A percentile compares a stretch with the other conserved stretches of the same genome.
These are phyloP conservation scores for Clistopyga incitator DNA, from an alignment of 2,888 invertebrate species.

Conservation along the genomic window DNA sequence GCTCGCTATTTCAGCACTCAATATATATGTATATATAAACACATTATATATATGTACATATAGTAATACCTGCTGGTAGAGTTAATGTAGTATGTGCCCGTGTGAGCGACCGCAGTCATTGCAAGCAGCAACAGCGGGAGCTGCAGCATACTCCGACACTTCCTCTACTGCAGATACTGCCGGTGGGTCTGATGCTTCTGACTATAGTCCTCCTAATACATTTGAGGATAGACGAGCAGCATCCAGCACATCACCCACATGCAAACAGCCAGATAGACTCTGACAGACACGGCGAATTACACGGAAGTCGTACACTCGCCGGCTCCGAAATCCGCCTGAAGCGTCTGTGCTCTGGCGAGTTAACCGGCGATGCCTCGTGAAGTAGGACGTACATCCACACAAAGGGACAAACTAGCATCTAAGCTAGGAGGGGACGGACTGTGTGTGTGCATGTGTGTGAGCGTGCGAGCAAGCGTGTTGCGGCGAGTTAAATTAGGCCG, in stretches of 20 bases:
- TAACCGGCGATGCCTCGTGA: conserved; percentile 36
- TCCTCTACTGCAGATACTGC: not conserved
- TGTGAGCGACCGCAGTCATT: conserved; percentile 31
- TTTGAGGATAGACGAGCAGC: conserved; percentile 55
- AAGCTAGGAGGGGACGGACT: conserved; percentile 21
- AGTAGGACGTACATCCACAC: conserved; percentile 38
- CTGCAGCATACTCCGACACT: conserved; percentile 16
- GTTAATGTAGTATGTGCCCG: conserved; percentile 21
- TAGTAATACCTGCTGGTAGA: conserved; percentile 1
- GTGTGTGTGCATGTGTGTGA: conserved; percentile 28
- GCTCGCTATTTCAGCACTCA: not conserved
- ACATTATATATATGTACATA: not conserved
- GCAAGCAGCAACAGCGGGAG: conserved; percentile 32
- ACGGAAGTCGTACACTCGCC: conserved; percentile 60
- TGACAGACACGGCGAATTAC: conserved; percentile 52
- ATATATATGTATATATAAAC: too few species aligned
- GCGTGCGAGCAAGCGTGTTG: conserved; percentile 56
- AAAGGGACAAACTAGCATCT: conserved; percentile 54
- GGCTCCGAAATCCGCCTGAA: conserved; percentile 45
- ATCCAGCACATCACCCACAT: conserved; percentile 52
- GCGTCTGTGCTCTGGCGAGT: conserved; percentile 52
- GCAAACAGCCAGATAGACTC: conserved; percentile 53
- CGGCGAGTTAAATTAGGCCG: conserved; percentile 72
- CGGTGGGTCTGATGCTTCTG: conserved; percentile 28
- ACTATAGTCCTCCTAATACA: conserved; percentile 50